phyloP scores from a whole-genome alignment of 1,140 invertebrate genomes.

The Apis mellifera region Amel_HAv3.1 CM009931.2:20973501-20974000 shows the following conservation, averaged over 20 bases:
- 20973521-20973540: neutral
- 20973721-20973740: neutral
- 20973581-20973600: too few species aligned
- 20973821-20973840: conserved; percentile 28
- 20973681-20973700: conserved; percentile 5
- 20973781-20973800: conserved; percentile 29
- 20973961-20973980: conserved; percentile 74
- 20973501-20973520: neutral
- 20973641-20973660: conserved; percentile 18
- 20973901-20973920: neutral
- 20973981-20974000: conserved; percentile 72
- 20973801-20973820: conserved; percentile 31
- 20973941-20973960: conserved; percentile 71
- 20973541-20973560: neutral
- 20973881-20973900: conserved; percentile 55
- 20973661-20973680: conserved; percentile 1
- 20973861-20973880: conserved; percentile 63
- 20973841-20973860: conserved; percentile 55
- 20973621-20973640: conserved; percentile 14
- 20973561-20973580: neutral
- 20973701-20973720: conserved; percentile 10
- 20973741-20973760: conserved; percentile 61
- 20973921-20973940: conserved; percentile 57
- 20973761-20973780: conserved; percentile 33
- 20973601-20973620: conserved; percentile 15